Conservation (phyloP, 2,888 invertebrate genomes). For the Ochropleura plecta region DNA sequence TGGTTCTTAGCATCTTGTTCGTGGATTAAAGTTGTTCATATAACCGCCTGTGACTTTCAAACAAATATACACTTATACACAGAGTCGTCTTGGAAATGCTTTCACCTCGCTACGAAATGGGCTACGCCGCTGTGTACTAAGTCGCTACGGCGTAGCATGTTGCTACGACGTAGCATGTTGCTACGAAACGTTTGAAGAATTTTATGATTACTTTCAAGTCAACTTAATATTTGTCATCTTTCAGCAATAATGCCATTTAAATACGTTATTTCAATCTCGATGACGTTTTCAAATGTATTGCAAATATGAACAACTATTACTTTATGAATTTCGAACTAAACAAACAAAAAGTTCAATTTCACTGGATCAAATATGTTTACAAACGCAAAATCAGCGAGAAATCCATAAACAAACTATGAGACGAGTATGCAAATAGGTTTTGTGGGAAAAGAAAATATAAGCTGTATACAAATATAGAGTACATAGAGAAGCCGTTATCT, state of each 20-base stretch:
- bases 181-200: conserved; percentile 17
- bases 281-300: conserved; percentile 1
- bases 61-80: conserved; percentile 15
- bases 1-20: conserved; percentile 34
- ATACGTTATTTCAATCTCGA: conserved; percentile 2
- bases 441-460: conserved; percentile 3
- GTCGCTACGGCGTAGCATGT: conserved; percentile 29
- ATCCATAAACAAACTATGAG: background rate
- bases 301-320: background rate
- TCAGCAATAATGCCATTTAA: background rate
- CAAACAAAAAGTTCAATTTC: conserved; percentile 4
- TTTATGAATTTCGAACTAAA: background rate
- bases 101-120: conserved; percentile 7
- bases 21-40: conserved; percentile 16
- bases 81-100: background rate
- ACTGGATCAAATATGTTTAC: background rate
- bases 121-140: background rate
- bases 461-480: background rate
- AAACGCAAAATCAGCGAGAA: background rate
- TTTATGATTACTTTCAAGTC: conserved; percentile 22
- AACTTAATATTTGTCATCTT: background rate
- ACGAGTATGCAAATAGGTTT: conserved; percentile 22
- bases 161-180: conserved; percentile 39
- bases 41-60: conserved; percentile 11
- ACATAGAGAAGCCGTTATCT: background rate